Percentiles rank a stretch among this genome's conserved stretches.
Conservation (phyloP, 2,797 vertebrate species). For the Lutjanus campechanus region DNA sequence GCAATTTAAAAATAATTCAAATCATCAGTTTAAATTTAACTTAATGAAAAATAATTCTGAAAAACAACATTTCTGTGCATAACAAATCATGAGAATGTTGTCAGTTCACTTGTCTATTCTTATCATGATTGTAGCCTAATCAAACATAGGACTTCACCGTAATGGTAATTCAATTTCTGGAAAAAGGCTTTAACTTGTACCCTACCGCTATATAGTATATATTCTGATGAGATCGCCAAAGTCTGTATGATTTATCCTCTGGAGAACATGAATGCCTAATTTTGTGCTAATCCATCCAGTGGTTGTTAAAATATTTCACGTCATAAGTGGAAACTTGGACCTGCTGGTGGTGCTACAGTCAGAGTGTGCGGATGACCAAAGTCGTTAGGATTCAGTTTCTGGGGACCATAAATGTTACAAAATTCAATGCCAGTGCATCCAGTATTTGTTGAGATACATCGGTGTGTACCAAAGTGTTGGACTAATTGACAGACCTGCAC, state of each 20-base stretch:
- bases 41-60: no score
- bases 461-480: constrained; percentile 3
- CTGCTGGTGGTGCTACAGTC: background rate
- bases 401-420: background rate
- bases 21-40: no score
- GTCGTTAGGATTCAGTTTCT: no score
- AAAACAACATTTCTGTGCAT: no score
- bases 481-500: background rate
- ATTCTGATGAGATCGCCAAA: background rate
- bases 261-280: background rate
- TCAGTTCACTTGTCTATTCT: no score
- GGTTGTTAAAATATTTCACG: background rate
- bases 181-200: no score
- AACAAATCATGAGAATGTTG: no score
- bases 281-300: background rate
- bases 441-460: background rate
- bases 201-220: no score
- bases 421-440: background rate
- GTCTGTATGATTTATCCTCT: background rate
- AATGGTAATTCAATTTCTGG: no score
- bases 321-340: background rate
- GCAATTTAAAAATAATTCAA: no score
- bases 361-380: background rate
- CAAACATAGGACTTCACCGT: no score
- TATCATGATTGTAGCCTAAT: no score